Percentiles rank a stretch among this genome's conserved stretches.
phyloP scores from a whole-genome alignment of 2,888 invertebrate genomes.

The Philonicus albiceps region DNA sequence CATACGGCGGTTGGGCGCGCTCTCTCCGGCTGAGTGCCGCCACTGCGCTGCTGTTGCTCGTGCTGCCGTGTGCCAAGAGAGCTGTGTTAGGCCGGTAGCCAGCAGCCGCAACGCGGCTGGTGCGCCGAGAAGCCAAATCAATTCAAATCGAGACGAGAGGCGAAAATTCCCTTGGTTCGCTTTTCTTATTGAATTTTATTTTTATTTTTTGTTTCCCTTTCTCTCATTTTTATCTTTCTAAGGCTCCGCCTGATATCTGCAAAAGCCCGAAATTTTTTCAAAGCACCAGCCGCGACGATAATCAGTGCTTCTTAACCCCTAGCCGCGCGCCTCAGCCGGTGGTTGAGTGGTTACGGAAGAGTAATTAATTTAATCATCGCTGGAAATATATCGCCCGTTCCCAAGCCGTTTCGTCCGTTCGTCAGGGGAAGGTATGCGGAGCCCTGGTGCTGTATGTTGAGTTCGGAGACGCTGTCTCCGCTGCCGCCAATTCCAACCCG shows the following conservation, averaged over 20 bases:
- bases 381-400: background rate
- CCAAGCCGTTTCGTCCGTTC: background rate
- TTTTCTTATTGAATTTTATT: background rate
- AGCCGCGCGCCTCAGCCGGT: background rate
- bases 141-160: background rate
- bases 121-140: slow-evolving; percentile 9
- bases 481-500: background rate
- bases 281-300: background rate
- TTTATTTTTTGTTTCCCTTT: background rate
- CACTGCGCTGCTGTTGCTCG: background rate
- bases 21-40: background rate
- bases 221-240: background rate
- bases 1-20: background rate
- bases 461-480: background rate
- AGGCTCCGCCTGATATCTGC: background rate
- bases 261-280: background rate
- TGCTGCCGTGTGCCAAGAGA: background rate
- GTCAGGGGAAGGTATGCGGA: background rate
- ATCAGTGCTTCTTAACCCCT: background rate
- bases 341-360: background rate
- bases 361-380: slow-evolving; percentile 33
- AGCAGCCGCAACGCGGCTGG: background rate
- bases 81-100: no score
- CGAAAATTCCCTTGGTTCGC: background rate
- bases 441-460: background rate